Evolutionary conservation across 30 jellyfish, hydroid and myxozoan genomes (phyloP).

Genomic region (Catostylus mosaicus): DNA sequence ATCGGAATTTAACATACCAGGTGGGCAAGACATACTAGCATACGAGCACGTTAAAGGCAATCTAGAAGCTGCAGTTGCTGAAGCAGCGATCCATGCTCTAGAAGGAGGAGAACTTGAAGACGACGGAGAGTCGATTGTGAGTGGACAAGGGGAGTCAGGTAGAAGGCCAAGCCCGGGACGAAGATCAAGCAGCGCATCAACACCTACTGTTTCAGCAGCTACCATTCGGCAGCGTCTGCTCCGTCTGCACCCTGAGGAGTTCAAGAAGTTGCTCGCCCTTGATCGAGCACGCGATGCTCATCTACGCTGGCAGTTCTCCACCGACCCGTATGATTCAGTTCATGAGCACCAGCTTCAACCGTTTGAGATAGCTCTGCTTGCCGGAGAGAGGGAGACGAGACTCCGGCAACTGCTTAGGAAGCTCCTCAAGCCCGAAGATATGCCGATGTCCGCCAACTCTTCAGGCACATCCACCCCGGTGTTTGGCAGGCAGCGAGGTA

Average conservation of each 20-base stretch:
- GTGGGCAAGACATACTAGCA: conserved; percentile 81
- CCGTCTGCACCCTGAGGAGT: conserved; percentile 95
- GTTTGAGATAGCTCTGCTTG: conserved; percentile 84
- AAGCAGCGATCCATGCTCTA: conserved; percentile 62
- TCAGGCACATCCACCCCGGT: conserved; percentile 68
- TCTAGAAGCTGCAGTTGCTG: conserved; percentile 77
- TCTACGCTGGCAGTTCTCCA: conserved; percentile 95
- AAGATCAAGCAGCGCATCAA: conserved; percentile 1
- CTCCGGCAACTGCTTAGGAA: conserved; percentile 54
- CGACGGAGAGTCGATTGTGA: conserved; percentile 35
- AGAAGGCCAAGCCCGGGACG: conserved; percentile 1
- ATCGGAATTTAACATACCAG: conserved; percentile 56
- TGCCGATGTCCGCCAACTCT: conserved; percentile 45
- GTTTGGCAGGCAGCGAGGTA: conserved; percentile 44
- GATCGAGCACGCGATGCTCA: conserved; percentile 98
- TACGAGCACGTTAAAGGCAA: conserved; percentile 74
- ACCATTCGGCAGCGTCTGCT: conserved; percentile 74
- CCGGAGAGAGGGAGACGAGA: conserved; percentile 74
- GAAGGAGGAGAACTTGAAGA: conserved; percentile 45
- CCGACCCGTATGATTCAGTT: conserved; percentile 95
- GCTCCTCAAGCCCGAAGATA: conserved; percentile 55
- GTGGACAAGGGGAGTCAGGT: conserved; percentile 11
- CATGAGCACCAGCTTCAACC: conserved; percentile 96
- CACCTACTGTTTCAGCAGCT: conserved; percentile 54
- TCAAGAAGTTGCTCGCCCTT: conserved; percentile 86